Conservation (phyloP, 2,113 vertebrate species). For the Corythoichthys intestinalis region DNA sequence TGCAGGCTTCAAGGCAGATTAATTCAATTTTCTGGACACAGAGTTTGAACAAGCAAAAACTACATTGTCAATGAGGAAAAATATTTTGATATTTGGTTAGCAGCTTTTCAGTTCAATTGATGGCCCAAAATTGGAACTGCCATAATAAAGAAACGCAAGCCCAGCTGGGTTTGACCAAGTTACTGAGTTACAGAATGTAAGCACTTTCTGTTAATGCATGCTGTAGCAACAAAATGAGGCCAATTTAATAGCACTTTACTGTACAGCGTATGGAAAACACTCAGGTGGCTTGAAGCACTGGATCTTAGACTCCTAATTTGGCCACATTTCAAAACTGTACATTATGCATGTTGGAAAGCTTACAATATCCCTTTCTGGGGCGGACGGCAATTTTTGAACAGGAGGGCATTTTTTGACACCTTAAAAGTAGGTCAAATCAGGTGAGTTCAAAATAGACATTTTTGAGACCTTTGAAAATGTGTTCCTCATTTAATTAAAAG, state of each 20-base stretch:
- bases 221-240: neutral
- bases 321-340: no score
- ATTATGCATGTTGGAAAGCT: no score
- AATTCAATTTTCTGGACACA: neutral
- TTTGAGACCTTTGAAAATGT: no score
- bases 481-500: no score
- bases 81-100: constrained; percentile 11
- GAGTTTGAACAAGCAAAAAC: neutral
- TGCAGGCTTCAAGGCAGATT: neutral
- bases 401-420: no score
- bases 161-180: constrained; percentile 10
- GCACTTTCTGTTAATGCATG: neutral
- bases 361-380: no score
- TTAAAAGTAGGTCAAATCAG: no score
- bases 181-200: constrained; percentile 1
- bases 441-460: no score
- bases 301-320: no score
- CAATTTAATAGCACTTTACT: neutral
- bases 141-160: constrained; percentile 8
- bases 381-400: no score
- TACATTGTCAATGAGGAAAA: neutral
- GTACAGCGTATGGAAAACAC: no score
- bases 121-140: constrained; percentile 8
- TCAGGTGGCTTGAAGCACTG: no score
- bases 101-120: constrained; percentile 7